phyloP scores from a whole-genome alignment of 2,888 invertebrate genomes.

The Pachymerium ferrugineum region DNA sequence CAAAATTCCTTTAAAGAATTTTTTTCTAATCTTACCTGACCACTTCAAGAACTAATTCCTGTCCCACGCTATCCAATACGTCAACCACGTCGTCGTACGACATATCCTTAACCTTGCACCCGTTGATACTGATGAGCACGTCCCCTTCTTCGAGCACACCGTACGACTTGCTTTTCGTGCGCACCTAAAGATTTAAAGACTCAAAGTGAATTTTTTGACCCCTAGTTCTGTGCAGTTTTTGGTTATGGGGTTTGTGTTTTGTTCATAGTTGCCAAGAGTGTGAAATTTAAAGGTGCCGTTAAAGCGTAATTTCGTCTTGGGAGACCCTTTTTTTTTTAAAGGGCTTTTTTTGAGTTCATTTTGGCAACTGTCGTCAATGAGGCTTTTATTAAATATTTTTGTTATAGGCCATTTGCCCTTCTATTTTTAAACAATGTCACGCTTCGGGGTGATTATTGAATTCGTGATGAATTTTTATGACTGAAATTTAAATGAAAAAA shows the following conservation, averaged over 20 bases:
- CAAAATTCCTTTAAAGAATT: slow-evolving; percentile 25
- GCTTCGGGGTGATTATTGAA: too few relatives aligned
- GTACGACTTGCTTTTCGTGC: slow-evolving; percentile 39
- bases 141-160: slow-evolving; percentile 38
- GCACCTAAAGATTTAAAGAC: slow-evolving; percentile 35
- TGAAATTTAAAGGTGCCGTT: background rate
- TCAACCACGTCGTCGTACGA: slow-evolving; percentile 39
- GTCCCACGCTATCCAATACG: slow-evolving; percentile 37
- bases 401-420: background rate
- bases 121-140: slow-evolving; percentile 37
- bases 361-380: background rate
- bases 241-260: background rate
- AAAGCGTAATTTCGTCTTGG: background rate
- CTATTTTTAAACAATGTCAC: too few relatives aligned
- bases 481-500: too few relatives aligned
- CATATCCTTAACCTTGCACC: slow-evolving; percentile 35
- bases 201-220: background rate
- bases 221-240: background rate
- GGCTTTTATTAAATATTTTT: background rate
- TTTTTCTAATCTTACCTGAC: slow-evolving; percentile 33
- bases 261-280: background rate
- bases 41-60: slow-evolving; percentile 36
- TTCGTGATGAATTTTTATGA: background rate
- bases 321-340: background rate
- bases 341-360: background rate